A percentile compares a stretch with the other conserved stretches of the same genome.
These are phyloP conservation scores for Hemistola chrysoprasaria DNA, from an alignment of 2,888 invertebrate species.

Conservation along the genomic window DNA sequence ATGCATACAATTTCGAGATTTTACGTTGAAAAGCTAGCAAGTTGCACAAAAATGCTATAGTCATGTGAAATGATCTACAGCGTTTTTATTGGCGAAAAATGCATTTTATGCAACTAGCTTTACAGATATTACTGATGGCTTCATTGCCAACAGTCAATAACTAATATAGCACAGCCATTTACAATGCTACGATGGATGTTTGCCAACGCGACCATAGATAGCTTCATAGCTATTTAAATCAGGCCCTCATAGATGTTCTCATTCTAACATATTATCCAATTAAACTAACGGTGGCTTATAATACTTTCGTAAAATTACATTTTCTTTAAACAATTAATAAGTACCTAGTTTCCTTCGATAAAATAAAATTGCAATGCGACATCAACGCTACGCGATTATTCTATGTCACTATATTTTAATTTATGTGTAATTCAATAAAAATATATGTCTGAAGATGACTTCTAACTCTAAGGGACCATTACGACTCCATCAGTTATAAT, in stretches of 20 bases:
- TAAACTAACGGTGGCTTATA: slow-evolving; percentile 52
- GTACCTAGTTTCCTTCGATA: slow-evolving; percentile 40
- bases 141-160: slow-evolving; percentile 37
- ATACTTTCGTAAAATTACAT: slow-evolving; percentile 59
- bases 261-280: slow-evolving; percentile 39
- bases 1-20: slow-evolving; percentile 58
- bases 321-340: slow-evolving; percentile 40
- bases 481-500: slow-evolving; percentile 1
- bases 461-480: slow-evolving; percentile 41
- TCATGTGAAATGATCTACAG: not conserved
- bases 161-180: slow-evolving; percentile 69
- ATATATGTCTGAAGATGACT: slow-evolving; percentile 48
- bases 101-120: slow-evolving; percentile 42
- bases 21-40: slow-evolving; percentile 47
- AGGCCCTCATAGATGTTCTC: slow-evolving; percentile 32
- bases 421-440: slow-evolving; percentile 35
- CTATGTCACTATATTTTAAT: slow-evolving; percentile 34
- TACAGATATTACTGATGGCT: slow-evolving; percentile 33
- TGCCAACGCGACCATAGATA: slow-evolving; percentile 47
- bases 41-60: slow-evolving; percentile 39
- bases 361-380: slow-evolving; percentile 34
- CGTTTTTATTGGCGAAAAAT: slow-evolving; percentile 6
- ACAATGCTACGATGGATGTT: slow-evolving; percentile 53
- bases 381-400: slow-evolving; percentile 31
- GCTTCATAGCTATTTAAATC: slow-evolving; percentile 24